These are phyloP conservation scores for Trichomycterus rosablanca DNA, from an alignment of 2,113 vertebrate genomes.

Conservation along the genomic window DNA sequence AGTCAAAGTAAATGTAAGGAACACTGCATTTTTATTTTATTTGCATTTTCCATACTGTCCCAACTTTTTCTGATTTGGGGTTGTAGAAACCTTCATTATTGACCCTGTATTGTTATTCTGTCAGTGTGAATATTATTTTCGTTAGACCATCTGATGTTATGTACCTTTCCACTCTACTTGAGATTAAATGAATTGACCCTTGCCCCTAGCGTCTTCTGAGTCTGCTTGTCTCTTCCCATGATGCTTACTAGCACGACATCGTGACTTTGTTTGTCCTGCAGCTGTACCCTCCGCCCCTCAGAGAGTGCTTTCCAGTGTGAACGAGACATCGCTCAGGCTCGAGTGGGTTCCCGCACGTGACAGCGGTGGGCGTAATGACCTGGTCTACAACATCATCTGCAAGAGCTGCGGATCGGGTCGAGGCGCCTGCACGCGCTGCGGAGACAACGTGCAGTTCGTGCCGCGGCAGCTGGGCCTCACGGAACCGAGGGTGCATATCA, in stretches of 20 bases:
- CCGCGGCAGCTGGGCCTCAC: slow-evolving; percentile 89
- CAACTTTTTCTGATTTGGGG: too few relatives aligned
- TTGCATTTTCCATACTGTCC: too few relatives aligned
- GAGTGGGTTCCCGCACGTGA: slow-evolving; percentile 83
- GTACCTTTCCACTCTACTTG: too few relatives aligned
- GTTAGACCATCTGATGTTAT: too few relatives aligned
- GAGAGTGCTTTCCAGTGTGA: slow-evolving; percentile 87
- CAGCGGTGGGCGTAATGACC: slow-evolving; percentile 80
- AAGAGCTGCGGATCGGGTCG: slow-evolving; percentile 86
- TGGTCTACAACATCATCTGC: slow-evolving; percentile 96
- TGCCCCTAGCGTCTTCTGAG: background rate
- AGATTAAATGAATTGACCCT: background rate
- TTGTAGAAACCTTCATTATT: too few relatives aligned
- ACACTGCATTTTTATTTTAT: too few relatives aligned
- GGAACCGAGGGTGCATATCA: slow-evolving; percentile 78
- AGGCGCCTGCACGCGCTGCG: slow-evolving; percentile 83
- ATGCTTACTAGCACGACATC: slow-evolving; percentile 6
- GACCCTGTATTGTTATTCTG: too few relatives aligned
- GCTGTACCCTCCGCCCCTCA: slow-evolving; percentile 85
- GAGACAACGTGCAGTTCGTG: slow-evolving; percentile 88
- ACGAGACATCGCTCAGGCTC: slow-evolving; percentile 87
- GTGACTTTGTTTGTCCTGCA: slow-evolving; percentile 45
- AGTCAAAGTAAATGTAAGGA: too few relatives aligned
- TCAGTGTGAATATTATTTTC: too few relatives aligned
- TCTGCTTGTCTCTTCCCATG: background rate